Evolutionary conservation across 1,140 invertebrate species (phyloP).

Genomic region (Archegozetes longisetosus): DNA sequence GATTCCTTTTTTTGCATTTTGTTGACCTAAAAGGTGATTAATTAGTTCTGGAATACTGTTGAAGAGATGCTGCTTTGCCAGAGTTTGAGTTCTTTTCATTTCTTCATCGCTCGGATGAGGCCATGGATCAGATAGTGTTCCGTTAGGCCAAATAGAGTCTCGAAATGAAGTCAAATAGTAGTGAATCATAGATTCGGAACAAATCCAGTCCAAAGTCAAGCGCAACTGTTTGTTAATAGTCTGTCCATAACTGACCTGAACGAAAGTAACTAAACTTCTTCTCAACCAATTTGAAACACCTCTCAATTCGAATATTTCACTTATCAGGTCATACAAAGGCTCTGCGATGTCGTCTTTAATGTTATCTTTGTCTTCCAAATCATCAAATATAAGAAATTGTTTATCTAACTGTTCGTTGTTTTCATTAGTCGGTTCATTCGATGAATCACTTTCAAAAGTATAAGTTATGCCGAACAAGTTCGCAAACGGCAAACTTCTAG

Average conservation of each 20-base stretch:
- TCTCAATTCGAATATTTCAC: slow-evolving; percentile 66
- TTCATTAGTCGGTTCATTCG: background rate
- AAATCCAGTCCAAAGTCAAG: slow-evolving; percentile 66
- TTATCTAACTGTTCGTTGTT: slow-evolving; percentile 9
- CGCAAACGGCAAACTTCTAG: background rate
- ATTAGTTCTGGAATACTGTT: slow-evolving; percentile 42
- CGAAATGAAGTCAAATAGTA: slow-evolving; percentile 65
- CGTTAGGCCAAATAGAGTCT: slow-evolving; percentile 75
- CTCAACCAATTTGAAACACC: slow-evolving; percentile 72
- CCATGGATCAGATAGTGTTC: slow-evolving; percentile 39
- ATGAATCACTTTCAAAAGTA: background rate
- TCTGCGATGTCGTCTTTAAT: slow-evolving; percentile 65
- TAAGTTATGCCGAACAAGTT: slow-evolving; percentile 2
- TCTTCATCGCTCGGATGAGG: slow-evolving; percentile 46
- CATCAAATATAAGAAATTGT: slow-evolving; percentile 3
- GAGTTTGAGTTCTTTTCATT: slow-evolving; percentile 39
- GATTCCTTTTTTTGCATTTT: slow-evolving; percentile 60
- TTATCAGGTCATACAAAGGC: slow-evolving; percentile 63
- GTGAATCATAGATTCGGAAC: slow-evolving; percentile 74
- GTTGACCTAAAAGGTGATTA: slow-evolving; percentile 63
- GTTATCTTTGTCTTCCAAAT: slow-evolving; percentile 18
- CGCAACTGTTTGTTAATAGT: slow-evolving; percentile 80
- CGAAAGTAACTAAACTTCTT: slow-evolving; percentile 71
- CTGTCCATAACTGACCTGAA: slow-evolving; percentile 75
- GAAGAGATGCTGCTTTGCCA: slow-evolving; percentile 29